Conservation (phyloP, 2,797 vertebrate genomes). For the Syngnathus acus region DNA sequence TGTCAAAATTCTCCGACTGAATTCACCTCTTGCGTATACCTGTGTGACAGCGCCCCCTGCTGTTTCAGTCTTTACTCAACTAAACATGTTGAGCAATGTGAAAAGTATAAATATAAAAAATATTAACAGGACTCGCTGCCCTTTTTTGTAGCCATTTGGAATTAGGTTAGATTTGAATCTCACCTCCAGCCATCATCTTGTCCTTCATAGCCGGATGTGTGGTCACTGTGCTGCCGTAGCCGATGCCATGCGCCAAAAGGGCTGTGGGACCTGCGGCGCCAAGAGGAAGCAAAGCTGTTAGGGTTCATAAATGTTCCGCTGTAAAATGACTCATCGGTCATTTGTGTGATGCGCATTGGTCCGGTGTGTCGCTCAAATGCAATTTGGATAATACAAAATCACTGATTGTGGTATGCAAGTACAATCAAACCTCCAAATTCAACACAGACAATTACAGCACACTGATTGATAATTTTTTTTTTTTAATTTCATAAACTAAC, state of each 20-base stretch:
- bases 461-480: not conserved
- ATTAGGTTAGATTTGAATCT: slow-evolving; percentile 9
- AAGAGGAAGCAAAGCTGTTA: slow-evolving; percentile 5
- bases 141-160: not conserved
- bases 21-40: slow-evolving; percentile 34
- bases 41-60: slow-evolving; percentile 53
- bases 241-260: slow-evolving; percentile 88
- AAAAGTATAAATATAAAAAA: not conserved
- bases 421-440: not conserved
- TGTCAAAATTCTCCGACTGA: slow-evolving; percentile 41
- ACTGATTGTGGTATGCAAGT: not conserved
- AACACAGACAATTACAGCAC: not conserved
- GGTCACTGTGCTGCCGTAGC: slow-evolving; percentile 88
- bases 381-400: slow-evolving; percentile 7
- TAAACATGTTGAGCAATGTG: too few species aligned
- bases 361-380: slow-evolving; percentile 13
- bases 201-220: slow-evolving; percentile 92
- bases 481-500: not conserved
- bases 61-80: slow-evolving; percentile 15
- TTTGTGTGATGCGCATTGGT: slow-evolving; percentile 1
- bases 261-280: slow-evolving; percentile 84
- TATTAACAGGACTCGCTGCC: not conserved
- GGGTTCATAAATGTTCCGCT: slow-evolving; percentile 13
- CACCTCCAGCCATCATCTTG: slow-evolving; percentile 95
- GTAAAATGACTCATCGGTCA: not conserved